Base-by-base conservation (phyloP, 2,113 vertebrate genomes). In the Oryzias celebensis region DNA sequence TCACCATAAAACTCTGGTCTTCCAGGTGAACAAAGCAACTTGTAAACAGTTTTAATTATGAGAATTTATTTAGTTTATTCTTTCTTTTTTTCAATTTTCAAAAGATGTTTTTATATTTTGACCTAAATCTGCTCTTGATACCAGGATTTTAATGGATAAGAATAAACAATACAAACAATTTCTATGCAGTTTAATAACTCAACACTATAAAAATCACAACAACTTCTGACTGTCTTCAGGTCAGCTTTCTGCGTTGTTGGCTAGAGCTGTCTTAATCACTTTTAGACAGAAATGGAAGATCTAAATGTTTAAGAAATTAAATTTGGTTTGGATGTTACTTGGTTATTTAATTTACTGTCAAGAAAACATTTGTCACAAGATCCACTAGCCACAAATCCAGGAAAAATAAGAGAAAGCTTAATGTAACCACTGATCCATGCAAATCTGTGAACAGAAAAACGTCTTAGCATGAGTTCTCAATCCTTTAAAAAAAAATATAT, bases 251-350 rank as follows among this genome's bases (percentile, higher is more conserved):
- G 58, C 72, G 41, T 71, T 24, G 20, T 55, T 52, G 44, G 42
- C 52, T 76, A 46, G 15, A 52, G 58, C 22, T 43, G 26, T 23
- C 56, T 63, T 52, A 61, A 36, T 64, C 70, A 22, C n/a, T 53
- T 75, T 55, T 24, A 69, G 31, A 61, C 43, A 56, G 16, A 77
- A 56, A 65, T 68, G 47, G 59, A 53, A 74, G 16, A 28, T 61
- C 23, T 62, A 52, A 18, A 69, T 60, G 43, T 43, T 48, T 36
- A 59, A 12, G 51, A 60, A 73, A 52, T 3, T 0, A 43, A 52
- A 60, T 63, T 54, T 66, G 36, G 18, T 49, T 13, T 8, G 0
- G 23, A 4, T 24, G 44, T 18, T 12, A n/a, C 16, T 28, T 14
- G 6, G 22, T n/a, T 26, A 16, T 13, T 71, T 18, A 1, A 24